A percentile compares a stretch with the other conserved stretches of the same genome.
These are phyloP conservation scores for Chaenogobius annularis DNA, from an alignment of 2,113 vertebrate species.

Conservation along the genomic window DNA sequence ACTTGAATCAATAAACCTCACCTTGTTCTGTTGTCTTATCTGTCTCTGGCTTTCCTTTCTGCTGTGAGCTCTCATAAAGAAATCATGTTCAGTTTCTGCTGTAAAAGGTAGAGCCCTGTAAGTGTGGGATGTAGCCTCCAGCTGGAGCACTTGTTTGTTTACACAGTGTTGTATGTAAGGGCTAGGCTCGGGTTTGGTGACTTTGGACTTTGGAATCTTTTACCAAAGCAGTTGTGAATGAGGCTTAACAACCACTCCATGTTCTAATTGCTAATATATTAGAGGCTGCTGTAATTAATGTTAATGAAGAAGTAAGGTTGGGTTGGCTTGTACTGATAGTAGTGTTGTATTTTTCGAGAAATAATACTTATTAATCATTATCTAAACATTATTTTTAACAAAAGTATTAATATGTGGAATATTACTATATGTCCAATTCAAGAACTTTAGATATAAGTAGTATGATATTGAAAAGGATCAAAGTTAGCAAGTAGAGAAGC, in stretches of 20 bases:
- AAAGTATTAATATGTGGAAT: neutral
- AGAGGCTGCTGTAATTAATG: neutral
- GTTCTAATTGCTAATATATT: neutral
- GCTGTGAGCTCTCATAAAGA: slow-evolving; percentile 37
- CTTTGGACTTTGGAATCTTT: neutral
- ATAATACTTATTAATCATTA: too few species aligned
- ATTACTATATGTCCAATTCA: neutral
- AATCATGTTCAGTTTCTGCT: slow-evolving; percentile 37
- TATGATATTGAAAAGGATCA: neutral
- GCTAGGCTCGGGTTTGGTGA: slow-evolving; percentile 30
- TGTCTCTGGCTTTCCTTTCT: slow-evolving; percentile 8
- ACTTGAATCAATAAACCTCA: slow-evolving; percentile 65
- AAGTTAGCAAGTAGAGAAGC: neutral
- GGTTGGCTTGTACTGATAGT: too few species aligned
- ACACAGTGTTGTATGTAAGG: slow-evolving; percentile 50
- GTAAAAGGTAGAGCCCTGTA: slow-evolving; percentile 26
- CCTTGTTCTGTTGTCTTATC: slow-evolving; percentile 55
- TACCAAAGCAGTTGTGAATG: too few species aligned
- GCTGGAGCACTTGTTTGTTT: slow-evolving; percentile 35
- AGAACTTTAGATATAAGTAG: neutral
- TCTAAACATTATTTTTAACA: neutral
- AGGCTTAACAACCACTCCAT: too few species aligned
- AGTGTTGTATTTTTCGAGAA: too few species aligned
- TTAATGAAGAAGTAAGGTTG: neutral
- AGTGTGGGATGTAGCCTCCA: slow-evolving; percentile 48